phyloP scores from a whole-genome alignment of 1,140 invertebrate genomes.

The Drosophila athabasca region DNA sequence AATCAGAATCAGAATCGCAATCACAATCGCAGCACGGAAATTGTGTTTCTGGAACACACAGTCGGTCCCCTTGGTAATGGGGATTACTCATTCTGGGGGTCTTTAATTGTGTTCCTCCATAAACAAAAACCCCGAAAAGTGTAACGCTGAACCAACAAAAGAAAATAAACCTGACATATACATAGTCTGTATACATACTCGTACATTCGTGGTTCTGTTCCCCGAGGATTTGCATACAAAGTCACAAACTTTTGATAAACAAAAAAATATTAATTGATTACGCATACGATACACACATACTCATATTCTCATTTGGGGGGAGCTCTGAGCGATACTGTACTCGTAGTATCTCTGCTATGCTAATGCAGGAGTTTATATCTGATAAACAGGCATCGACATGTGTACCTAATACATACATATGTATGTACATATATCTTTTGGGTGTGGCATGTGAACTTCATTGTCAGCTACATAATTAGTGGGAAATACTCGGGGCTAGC shows the following conservation, averaged over 20 bases:
- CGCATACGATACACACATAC: neutral
- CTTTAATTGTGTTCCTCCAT: conserved; percentile 22
- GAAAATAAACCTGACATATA: conserved; percentile 16
- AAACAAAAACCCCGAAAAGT: conserved; percentile 18
- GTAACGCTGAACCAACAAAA: neutral
- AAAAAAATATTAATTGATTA: conserved; percentile 43
- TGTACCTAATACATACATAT: neutral
- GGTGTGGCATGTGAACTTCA: conserved; percentile 10
- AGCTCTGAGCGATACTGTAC: neutral
- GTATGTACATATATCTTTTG: conserved; percentile 4
- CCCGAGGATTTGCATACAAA: conserved; percentile 67
- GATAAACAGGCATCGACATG: neutral
- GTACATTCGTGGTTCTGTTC: conserved; percentile 21
- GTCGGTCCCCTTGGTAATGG: neutral
- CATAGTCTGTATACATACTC: neutral
- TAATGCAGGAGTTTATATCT: conserved; percentile 57
- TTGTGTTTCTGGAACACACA: conserved; percentile 3
- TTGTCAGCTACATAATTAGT: conserved; percentile 17
- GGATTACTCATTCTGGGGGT: conserved; percentile 20
- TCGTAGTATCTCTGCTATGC: conserved; percentile 48
- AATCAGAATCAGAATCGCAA: neutral
- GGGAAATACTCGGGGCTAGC: no score
- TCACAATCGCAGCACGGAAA: neutral
- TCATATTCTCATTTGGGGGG: neutral
- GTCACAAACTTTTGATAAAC: conserved; percentile 56